Conservation (phyloP, 2,888 invertebrate genomes). For the Philereme vetulata region DNA sequence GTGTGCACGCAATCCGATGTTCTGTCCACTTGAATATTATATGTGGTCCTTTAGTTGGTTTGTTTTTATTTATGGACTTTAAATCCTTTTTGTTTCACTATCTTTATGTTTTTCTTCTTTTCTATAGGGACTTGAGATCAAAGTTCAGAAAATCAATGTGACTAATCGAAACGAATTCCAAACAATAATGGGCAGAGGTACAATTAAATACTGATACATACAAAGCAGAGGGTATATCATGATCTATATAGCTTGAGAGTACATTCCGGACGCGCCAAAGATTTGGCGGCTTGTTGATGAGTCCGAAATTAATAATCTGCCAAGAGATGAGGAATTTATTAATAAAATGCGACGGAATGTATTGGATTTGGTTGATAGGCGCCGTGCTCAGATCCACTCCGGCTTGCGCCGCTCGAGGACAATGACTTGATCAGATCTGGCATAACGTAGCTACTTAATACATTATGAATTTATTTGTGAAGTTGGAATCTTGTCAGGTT, state of each 20-base stretch:
- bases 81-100: conserved; percentile 66
- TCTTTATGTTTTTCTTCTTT: conserved; percentile 66
- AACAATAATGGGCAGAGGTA: conserved; percentile 37
- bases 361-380: conserved; percentile 65
- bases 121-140: conserved; percentile 47
- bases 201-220: conserved; percentile 62
- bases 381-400: conserved; percentile 78
- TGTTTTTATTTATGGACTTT: conserved; percentile 66
- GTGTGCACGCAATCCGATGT: conserved; percentile 81
- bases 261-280: conserved; percentile 50
- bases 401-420: conserved; percentile 76
- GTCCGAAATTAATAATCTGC: conserved; percentile 50
- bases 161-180: conserved; percentile 30
- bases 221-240: conserved; percentile 57
- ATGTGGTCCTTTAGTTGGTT: conserved; percentile 78
- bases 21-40: conserved; percentile 79
- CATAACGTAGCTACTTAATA: conserved; percentile 30
- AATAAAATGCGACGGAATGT: conserved; percentile 60
- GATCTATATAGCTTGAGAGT: conserved; percentile 45
- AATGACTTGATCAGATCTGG: conserved; percentile 68
- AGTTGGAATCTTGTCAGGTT: conserved; percentile 73
- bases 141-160: conserved; percentile 36
- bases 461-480: conserved; percentile 26
- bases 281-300: conserved; percentile 54
- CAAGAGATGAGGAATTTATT: conserved; percentile 40